Percentiles rank a stretch among this genome's conserved stretches.
Conservation (phyloP, 2,888 invertebrate genomes). For the Cantharis flavilabris region DNA sequence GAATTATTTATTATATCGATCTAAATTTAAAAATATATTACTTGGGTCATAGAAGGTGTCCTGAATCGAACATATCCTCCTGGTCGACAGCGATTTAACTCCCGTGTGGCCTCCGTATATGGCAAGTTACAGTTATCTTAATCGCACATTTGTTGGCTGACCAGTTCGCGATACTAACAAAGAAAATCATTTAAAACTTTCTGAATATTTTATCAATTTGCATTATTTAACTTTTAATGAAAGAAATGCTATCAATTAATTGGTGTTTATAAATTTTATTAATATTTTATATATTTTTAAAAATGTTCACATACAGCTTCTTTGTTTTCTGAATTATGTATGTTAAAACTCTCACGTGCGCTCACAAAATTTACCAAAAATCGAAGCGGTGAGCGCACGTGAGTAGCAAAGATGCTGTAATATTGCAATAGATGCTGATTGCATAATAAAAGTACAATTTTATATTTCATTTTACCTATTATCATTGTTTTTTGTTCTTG, state of each 20-base stretch:
- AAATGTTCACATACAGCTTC: not conserved
- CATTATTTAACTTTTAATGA: not conserved
- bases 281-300: not conserved
- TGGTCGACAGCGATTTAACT: not conserved
- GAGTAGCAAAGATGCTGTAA: not conserved
- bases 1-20: not conserved
- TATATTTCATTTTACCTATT: not conserved
- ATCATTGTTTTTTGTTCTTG: not conserved
- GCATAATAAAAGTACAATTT: not conserved
- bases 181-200: constrained; percentile 3
- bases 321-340: not conserved
- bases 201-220: not conserved
- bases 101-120: constrained; percentile 12
- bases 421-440: not conserved
- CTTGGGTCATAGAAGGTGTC: not conserved
- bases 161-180: constrained; percentile 10
- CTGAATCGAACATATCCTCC: not conserved
- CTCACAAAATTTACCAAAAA: not conserved
- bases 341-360: not conserved
- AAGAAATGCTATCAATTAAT: not conserved
- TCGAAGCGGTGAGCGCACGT: not conserved
- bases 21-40: not conserved
- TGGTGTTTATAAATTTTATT: not conserved
- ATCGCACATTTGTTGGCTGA: constrained; percentile 17
- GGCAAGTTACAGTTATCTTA: constrained; percentile 16